Evolutionary conservation across 1,140 invertebrate genomes (phyloP).

Genomic region (Triops longicaudatus): DNA sequence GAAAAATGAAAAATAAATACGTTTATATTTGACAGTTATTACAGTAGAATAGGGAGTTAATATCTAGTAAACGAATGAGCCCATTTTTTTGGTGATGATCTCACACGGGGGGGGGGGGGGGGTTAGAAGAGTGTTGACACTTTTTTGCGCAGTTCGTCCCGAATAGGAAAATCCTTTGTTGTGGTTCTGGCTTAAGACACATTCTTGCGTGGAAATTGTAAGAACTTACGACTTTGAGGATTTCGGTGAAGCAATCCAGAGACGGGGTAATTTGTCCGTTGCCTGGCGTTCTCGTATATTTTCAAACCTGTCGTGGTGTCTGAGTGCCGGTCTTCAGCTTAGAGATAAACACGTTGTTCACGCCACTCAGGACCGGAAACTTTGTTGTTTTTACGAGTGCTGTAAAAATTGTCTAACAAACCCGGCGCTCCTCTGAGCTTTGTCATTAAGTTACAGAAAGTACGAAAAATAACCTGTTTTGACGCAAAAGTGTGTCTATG

Average conservation of each 20-base stretch:
- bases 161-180: no score
- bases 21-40: no score
- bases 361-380: neutral
- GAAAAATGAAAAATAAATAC: no score
- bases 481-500: neutral
- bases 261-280: neutral
- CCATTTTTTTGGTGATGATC: no score
- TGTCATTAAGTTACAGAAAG: neutral
- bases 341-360: constrained; percentile 8
- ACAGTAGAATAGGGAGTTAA: no score
- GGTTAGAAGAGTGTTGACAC: no score
- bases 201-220: neutral
- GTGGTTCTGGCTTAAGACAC: neutral
- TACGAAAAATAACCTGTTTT: neutral
- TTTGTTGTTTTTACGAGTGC: neutral
- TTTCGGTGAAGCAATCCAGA: neutral
- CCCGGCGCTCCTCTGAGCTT: neutral
- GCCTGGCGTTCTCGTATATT: neutral
- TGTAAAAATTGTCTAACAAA: neutral
- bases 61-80: no score
- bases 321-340: neutral
- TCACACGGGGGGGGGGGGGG: no score
- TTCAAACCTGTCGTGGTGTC: neutral
- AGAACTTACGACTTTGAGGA: neutral
- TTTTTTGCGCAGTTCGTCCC: no score